Percentiles rank a stretch among this genome's conserved stretches.
phyloP scores from a whole-genome alignment of 2,888 invertebrate species.

The Drosophila flavopinicola region DNA sequence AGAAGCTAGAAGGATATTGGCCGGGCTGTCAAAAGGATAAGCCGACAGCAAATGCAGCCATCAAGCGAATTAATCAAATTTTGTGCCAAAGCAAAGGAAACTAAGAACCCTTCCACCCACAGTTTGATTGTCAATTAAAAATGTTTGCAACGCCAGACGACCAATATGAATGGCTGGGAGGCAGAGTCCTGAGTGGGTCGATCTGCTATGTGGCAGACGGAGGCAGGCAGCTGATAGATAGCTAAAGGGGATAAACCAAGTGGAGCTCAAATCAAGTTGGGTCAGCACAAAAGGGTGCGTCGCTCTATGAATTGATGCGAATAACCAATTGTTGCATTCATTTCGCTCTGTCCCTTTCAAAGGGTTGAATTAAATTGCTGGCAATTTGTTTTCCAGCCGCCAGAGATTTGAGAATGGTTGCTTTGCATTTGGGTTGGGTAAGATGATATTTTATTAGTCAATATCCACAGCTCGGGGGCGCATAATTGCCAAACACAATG shows the following conservation, averaged over 20 bases:
- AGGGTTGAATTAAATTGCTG: conserved; percentile 58
- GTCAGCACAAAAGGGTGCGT: conserved; percentile 45
- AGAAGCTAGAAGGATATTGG: conserved; percentile 8
- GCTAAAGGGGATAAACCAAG: neutral
- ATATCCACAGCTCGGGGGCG: conserved; percentile 10
- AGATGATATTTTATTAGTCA: conserved; percentile 43
- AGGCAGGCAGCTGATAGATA: conserved; percentile 22
- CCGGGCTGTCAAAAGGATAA: conserved; percentile 53
- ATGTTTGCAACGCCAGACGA: conserved; percentile 51
- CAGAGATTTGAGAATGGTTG: conserved; percentile 7
- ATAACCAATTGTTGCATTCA: conserved; percentile 60
- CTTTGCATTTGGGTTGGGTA: conserved; percentile 23
- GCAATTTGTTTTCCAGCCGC: conserved; percentile 53
- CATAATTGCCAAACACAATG: conserved; percentile 47
- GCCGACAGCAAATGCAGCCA: conserved; percentile 65
- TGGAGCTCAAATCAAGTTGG: neutral
- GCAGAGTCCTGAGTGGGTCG: conserved; percentile 31
- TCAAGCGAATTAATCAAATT: conserved; percentile 68
- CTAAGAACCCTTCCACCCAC: conserved; percentile 15
- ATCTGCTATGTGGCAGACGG: conserved; percentile 33
- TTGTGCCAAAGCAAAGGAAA: conserved; percentile 43
- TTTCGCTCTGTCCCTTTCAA: conserved; percentile 3
- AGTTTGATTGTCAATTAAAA: conserved; percentile 72
- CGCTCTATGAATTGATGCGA: conserved; percentile 43
- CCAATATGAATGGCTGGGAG: conserved; percentile 48